These are phyloP conservation scores for Drosophila melanosoma DNA, from an alignment of 2,888 invertebrate species.

Conservation along the genomic window DNA sequence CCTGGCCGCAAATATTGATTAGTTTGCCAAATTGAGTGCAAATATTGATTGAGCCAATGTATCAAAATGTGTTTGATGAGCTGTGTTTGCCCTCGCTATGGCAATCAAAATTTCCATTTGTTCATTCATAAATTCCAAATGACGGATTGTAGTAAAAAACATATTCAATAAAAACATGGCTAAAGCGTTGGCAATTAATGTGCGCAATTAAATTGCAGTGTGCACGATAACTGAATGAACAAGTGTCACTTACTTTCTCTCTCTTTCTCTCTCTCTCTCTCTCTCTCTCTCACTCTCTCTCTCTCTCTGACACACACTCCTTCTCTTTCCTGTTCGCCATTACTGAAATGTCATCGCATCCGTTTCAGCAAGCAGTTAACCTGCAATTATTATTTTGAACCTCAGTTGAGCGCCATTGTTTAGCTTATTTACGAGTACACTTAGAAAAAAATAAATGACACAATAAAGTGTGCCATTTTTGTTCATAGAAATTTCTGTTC, in stretches of 20 bases:
- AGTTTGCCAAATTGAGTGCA: constrained; percentile 44
- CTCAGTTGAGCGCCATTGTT: constrained; percentile 22
- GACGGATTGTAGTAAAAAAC: not conserved
- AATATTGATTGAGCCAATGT: constrained; percentile 35
- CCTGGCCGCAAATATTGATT: constrained; percentile 66
- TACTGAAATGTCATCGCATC: constrained; percentile 36
- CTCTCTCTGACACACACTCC: too few species aligned
- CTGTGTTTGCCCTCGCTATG: constrained; percentile 22
- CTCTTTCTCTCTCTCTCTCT: not conserved
- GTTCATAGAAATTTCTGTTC: not conserved
- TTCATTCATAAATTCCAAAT: constrained; percentile 57
- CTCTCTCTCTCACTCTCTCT: not conserved
- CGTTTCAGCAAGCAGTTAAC: constrained; percentile 50
- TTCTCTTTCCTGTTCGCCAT: not conserved
- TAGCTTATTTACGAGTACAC: constrained; percentile 26
- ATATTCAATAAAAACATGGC: constrained; percentile 26
- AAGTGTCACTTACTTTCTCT: constrained; percentile 24
- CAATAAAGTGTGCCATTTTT: not conserved
- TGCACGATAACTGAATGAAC: constrained; percentile 53
- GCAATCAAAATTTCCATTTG: constrained; percentile 24
- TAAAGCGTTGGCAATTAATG: constrained; percentile 66
- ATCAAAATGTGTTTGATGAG: constrained; percentile 42
- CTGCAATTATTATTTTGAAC: constrained; percentile 44
- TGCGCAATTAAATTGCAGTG: constrained; percentile 73
- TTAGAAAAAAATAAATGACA: not conserved